These are phyloP conservation scores for Dasyurus viverrinus DNA, from an alignment of 2,113 vertebrate genomes.

Conservation along the genomic window DNA sequence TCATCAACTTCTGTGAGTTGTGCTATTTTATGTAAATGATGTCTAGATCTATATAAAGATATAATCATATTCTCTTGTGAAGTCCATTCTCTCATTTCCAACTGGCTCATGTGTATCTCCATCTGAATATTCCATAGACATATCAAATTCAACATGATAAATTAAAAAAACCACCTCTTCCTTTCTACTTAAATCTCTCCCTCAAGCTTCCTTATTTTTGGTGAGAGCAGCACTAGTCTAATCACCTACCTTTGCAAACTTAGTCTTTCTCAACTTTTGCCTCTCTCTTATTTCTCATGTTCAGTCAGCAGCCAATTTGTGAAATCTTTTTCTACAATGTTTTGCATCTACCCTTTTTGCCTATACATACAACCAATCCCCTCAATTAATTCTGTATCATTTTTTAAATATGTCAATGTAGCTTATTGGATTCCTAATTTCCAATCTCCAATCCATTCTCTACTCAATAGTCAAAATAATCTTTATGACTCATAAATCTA, in stretches of 20 bases:
- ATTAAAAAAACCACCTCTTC: background rate
- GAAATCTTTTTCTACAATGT: too few relatives aligned
- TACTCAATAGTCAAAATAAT: background rate
- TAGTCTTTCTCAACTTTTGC: background rate
- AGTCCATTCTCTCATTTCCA: background rate
- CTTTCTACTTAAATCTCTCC: background rate
- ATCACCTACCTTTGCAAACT: background rate
- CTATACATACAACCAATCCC: too few relatives aligned
- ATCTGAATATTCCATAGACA: background rate
- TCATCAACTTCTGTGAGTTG: background rate
- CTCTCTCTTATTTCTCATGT: too few relatives aligned
- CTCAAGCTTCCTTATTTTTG: background rate
- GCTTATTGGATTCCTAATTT: background rate
- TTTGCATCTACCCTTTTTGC: too few relatives aligned
- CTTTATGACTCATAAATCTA: too few relatives aligned
- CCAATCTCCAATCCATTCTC: background rate
- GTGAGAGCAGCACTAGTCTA: background rate
- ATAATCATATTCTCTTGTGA: background rate
- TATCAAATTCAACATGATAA: background rate
- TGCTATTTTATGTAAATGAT: background rate
- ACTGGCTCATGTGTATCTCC: background rate
- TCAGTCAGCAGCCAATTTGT: too few relatives aligned
- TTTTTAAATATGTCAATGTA: background rate
- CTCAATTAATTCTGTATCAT: background rate
- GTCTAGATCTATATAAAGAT: background rate